Conservation (phyloP, 2,113 vertebrate genomes). For the Azemiops feae region DNA sequence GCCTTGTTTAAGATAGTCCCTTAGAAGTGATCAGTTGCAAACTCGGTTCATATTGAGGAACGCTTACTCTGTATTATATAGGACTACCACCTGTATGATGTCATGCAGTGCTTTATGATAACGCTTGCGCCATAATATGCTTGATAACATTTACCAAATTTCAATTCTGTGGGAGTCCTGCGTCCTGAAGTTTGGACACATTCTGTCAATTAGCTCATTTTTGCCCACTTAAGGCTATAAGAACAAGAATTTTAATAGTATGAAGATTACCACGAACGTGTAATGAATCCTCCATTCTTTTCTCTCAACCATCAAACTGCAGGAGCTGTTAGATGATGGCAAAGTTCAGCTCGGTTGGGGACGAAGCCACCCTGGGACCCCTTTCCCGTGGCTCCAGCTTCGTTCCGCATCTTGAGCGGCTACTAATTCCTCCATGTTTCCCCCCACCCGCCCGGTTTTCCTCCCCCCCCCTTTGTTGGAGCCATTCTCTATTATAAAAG, state of each 20-base stretch:
- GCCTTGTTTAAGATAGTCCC: too few species aligned
- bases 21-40: too few species aligned
- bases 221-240: not conserved
- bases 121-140: too few species aligned
- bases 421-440: conserved; percentile 24
- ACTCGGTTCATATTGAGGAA: too few species aligned
- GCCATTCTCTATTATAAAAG: conserved; percentile 13
- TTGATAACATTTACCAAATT: too few species aligned
- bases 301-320: rapidly evolving
- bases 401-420: conserved; percentile 10
- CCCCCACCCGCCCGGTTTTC: not conserved
- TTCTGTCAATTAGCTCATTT: too few species aligned
- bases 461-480: not conserved
- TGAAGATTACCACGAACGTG: not conserved
- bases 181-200: too few species aligned
- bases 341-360: conserved; percentile 14
- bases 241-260: not conserved
- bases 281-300: not conserved
- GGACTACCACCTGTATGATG: too few species aligned
- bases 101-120: too few species aligned
- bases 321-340: not conserved
- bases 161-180: too few species aligned
- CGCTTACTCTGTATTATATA: too few species aligned
- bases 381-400: not conserved
- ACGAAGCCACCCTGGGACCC: not conserved